Evolutionary conservation across 2,888 invertebrate species (phyloP), one percentile per base, ranked within the genome.

Genomic region (Harpagoxenus sublaevis): DNA sequence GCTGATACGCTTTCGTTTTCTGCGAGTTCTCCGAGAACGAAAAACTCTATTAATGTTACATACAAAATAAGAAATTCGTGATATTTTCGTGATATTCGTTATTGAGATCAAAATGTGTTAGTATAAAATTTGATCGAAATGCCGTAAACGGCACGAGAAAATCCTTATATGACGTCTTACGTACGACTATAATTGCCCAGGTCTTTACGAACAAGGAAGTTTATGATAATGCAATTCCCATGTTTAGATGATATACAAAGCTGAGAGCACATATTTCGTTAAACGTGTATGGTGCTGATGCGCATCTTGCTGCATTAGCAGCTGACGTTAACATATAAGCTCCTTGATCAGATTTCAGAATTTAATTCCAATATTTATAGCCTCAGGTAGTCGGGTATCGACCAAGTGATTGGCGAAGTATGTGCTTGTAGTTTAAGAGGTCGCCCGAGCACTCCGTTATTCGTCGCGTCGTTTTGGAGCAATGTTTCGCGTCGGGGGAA

Each of bases 381-480:
- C 48, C 35, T 39, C 71, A 5, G 35, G 35, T 23, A 23, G 23
- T 23, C 23, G 3, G 12, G 48, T 28, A 60, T 73, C 35, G 73
- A 39, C 5, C 42, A 31, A 9, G 35, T 39, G 71, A 79, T 35
- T 60, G 79, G 57, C 35, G 35, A 23, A 51, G 57, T 51, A 5
- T 23, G 57, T 18, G 18, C 10, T 2, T 12, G 23, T 66, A 78
- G 68, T 60, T 60, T 73, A 71, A 68, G 73, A 71, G 60, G 18
- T 9, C n/a, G 51, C 10, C 45, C 45, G 31, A 45, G n/a, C 68
- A 55, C 28, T 5, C 53, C 45, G 77, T 75, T 77, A 77, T 63
- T 55, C 77, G 53, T 65, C 82, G 77, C 63, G 51, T 53, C 62
- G 48, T 65, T 84, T 70, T 28, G 65, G 66, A 53, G 57, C 60